Evolutionary conservation across 2,797 vertebrate genomes (phyloP).

Genomic region (Hyperoplus immaculatus): DNA sequence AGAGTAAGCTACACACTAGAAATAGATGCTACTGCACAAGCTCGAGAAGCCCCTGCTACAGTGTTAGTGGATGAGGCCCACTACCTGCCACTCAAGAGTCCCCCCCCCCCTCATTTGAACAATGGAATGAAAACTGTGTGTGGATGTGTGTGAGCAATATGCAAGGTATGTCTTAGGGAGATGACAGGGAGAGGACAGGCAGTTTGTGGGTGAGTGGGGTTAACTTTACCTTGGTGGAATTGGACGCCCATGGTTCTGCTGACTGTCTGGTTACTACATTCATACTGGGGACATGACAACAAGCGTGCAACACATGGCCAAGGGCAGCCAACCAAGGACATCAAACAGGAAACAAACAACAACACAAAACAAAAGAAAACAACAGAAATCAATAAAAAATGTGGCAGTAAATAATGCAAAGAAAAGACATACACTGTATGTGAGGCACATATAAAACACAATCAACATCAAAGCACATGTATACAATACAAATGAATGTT

Average conservation of each 20-base stretch:
- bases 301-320: conserved; percentile 81
- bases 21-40: conserved; percentile 40
- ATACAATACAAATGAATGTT: conserved; percentile 49
- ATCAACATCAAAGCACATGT: conserved; percentile 58
- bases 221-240: conserved; percentile 86
- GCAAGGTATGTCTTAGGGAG: conserved; percentile 50
- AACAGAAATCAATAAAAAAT: conserved; percentile 74
- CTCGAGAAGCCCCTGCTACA: conserved; percentile 38
- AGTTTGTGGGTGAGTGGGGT: conserved; percentile 62
- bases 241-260: conserved; percentile 82
- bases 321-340: conserved; percentile 72
- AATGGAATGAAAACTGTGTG: conserved; percentile 47
- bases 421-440: conserved; percentile 53
- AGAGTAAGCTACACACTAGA: conserved; percentile 5
- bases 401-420: conserved; percentile 55
- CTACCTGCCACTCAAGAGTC: conserved; percentile 51
- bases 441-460: conserved; percentile 40
- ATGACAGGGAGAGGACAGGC: conserved; percentile 51
- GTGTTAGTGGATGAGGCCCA: conserved; percentile 44
- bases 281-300: conserved; percentile 85
- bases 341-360: conserved; percentile 51
- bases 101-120: conserved; percentile 50
- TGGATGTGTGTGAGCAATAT: conserved; percentile 60
- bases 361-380: conserved; percentile 29
- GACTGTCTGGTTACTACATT: conserved; percentile 84